Base-by-base conservation (phyloP, 2,888 invertebrate genomes). In the Trissolcus brochymenae region DNA sequence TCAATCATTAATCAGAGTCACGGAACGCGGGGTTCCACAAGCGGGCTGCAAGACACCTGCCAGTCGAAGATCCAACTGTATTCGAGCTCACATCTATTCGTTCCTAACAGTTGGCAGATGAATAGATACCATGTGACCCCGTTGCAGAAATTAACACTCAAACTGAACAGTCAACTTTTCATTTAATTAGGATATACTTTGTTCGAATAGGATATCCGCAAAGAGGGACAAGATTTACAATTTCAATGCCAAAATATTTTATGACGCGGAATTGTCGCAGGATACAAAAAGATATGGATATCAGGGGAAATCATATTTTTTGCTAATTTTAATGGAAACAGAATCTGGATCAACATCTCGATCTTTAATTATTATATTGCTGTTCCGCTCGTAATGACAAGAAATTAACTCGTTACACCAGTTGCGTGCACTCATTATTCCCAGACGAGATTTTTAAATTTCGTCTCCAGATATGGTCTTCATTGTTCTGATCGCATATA, bases 1-100 rank as follows among this genome's bases (percentile, higher is more conserved):
- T 83, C 81, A 81, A 81, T 84, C 84, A 84, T 88, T 86, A 86
- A 87, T 88, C 87, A 86, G 82, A 82, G 82, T 79, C 79, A 79
- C 79, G 77, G 41, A 65, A 78, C 79, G 64, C 78, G 78, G 77
- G 73, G 60, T 50, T 76, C 51, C 68, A 68, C 64, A 65, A 76
- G 68, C 68, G 54, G 25, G 57, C 72, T 35, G 35, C 74, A 65
- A 73, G 78, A 76, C 81, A 81, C 80, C 80, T 81, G 80, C 80
- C 76, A 67, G 65, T 71, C 72, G 74, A 72, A 72, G 70, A 66
- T 78, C 66, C 50, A 67, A 68, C 70, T 72, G 74, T 80, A 80
- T 76, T 77, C 68, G 74, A 79, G 75, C 68, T 76, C 62, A 65
- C 77, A 60, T 74, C 77, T 80, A 80, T 79, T 79, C 68, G 68